Evolutionary conservation across 2,797 vertebrate genomes (phyloP).

Genomic region (Megaceryle alcyon): DNA sequence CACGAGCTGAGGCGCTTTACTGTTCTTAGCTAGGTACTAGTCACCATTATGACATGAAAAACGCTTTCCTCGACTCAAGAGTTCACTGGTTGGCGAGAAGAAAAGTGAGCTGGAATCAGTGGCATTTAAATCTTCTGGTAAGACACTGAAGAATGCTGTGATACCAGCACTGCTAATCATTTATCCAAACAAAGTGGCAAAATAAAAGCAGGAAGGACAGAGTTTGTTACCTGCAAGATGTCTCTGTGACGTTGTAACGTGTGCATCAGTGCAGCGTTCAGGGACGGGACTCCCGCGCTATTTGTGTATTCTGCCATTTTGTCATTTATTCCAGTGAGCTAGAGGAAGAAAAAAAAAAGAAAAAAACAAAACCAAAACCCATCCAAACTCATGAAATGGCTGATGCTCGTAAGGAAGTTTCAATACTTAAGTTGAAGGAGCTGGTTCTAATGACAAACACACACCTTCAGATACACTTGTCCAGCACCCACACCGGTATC

Average conservation of each 20-base stretch:
- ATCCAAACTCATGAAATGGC: neutral
- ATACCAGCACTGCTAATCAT: accelerated
- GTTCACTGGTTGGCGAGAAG: neutral
- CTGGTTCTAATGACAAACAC: accelerated
- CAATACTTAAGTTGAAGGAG: neutral
- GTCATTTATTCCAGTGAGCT: slow-evolving; percentile 95
- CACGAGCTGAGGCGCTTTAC: too few relatives aligned
- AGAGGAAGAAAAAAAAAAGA: neutral
- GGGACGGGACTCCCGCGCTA: slow-evolving; percentile 88
- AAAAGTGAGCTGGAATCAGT: accelerated
- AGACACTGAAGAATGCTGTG: neutral
- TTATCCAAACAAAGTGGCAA: neutral
- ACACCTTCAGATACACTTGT: neutral
- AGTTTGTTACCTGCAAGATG: slow-evolving; percentile 87
- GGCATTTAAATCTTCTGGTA: neutral
- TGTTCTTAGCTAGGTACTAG: neutral
- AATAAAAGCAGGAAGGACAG: neutral
- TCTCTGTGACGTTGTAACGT: slow-evolving; percentile 96
- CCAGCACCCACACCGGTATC: accelerated
- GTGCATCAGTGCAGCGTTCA: slow-evolving; percentile 96
- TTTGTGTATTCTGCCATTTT: slow-evolving; percentile 97
- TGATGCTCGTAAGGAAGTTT: neutral
- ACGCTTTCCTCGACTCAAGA: neutral
- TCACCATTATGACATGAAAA: neutral
- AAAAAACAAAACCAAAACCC: neutral